Percentiles rank a stretch among this genome's conserved stretches.
phyloP scores from a whole-genome alignment of 2,888 invertebrate genomes.

The Platynereis dumerilii region DNA sequence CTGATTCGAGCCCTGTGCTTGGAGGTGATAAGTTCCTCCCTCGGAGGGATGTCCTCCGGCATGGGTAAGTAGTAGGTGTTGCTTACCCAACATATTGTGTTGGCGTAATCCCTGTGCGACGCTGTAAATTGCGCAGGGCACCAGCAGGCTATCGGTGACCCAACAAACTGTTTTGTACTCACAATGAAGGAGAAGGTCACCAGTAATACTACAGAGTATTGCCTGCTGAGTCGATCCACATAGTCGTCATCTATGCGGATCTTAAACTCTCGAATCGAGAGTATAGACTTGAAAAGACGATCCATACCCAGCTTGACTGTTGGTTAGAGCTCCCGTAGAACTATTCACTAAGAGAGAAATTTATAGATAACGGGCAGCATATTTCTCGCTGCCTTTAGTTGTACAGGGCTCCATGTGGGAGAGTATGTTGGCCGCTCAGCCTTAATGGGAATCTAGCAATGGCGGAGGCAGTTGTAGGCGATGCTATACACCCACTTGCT shows the following conservation, averaged over 20 bases:
- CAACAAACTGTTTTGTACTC: constrained; percentile 42
- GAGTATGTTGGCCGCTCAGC: no score
- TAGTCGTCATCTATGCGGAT: constrained; percentile 42
- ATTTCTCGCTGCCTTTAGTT: no score
- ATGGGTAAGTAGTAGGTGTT: constrained; percentile 43
- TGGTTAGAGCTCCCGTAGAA: background rate
- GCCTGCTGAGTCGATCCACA: constrained; percentile 39
- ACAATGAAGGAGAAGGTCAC: constrained; percentile 41
- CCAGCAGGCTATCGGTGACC: constrained; percentile 41
- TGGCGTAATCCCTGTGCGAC: constrained; percentile 40
- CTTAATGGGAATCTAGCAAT: no score
- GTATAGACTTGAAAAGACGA: constrained; percentile 41
- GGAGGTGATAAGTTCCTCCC: constrained; percentile 25
- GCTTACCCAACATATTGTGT: constrained; percentile 43
- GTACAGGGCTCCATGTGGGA: no score
- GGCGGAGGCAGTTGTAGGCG: no score
- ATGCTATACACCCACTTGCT: no score
- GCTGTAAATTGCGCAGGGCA: constrained; percentile 42
- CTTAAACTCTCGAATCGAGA: constrained; percentile 39
- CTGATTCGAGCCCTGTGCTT: constrained; percentile 33
- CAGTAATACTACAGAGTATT: constrained; percentile 41
- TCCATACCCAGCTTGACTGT: no score
- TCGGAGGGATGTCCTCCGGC: constrained; percentile 33
- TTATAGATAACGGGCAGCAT: no score
- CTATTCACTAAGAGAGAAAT: no score